Base-by-base conservation (phyloP, 2,888 invertebrate genomes). In the Drosophila peninsularis region DNA sequence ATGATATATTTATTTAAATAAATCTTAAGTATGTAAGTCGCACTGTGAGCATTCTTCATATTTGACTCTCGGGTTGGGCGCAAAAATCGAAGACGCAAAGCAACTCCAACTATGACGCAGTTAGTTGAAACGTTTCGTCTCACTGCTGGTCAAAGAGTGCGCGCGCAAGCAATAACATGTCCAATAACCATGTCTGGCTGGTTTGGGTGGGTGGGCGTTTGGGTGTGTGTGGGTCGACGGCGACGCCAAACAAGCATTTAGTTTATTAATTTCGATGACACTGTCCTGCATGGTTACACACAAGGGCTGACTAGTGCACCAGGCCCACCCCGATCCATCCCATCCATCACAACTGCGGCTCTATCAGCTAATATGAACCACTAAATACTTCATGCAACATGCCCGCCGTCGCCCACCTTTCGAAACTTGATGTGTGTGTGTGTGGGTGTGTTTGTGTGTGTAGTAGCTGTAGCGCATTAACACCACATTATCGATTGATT, bases 401-500 rank as follows among this genome's bases (percentile, higher is more conserved):
- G 64, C 61, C 64, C 63, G 68, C 62, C 39, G 39, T 67, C 54
- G 54, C 54, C 54, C 49, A 53, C 60, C 71, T 65, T 58, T 41
- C 62, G 62, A 66, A 49, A 71, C 55, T 69, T 60, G 50, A 21
- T 56, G 24, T 57, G 47, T 14, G 49, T 45, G 66, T 45, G 24
- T 57, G 47, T 14, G 49, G 41, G 66, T 45, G 24, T 37, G 37
- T 37, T n/a, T 37, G n/a, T 37, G 37, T 36, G 14, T 34, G 34
- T 34, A 41, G 17, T 74, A 44, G 70, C 64, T 64, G 71, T 60
- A 62, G 58, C 86, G 83, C 79, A 78, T 89, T 88, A 89, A 90
- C 89, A 88, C 90, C 89, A 89, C 88, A 89, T 88, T 90, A 90
- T 90, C 88, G 90, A 90, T 90, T 90, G 90, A 90, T 90, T 90